Evolutionary conservation across 2,797 vertebrate genomes (phyloP), one percentile per base, ranked within the genome.

Genomic region (Allobates femoralis): DNA sequence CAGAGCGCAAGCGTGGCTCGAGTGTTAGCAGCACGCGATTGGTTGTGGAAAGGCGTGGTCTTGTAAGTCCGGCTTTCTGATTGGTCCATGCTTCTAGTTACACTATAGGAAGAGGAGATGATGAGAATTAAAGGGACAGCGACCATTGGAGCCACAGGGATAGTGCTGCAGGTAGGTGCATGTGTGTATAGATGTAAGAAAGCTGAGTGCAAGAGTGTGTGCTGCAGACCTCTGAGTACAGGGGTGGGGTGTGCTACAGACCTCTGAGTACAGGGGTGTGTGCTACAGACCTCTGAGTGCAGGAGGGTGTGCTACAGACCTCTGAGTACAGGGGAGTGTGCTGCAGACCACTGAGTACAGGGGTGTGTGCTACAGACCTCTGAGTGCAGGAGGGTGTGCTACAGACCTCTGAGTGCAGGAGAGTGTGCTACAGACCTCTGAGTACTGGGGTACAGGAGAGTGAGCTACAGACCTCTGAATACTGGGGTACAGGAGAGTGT

Each of bases 31-130:
- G 30, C 56, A n/a, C 10, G 3, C 15, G 30, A 88, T 84, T 84
- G 76, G 86, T 14, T 66, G 28, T 2, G 7, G 15, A 34, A 7
- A 34, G 15, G 67, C 26, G 46, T 18, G 6, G 30, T 21, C 18
- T 26, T 23, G 15, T 11, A 34, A 15, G 60, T 3, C 26, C 34
- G 23, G 11, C 41, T 10, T 46, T 19, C 56, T 19, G 37, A 87
- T 87, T 84, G 86, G 86, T n/a, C 66, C 0, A 3, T 55, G 23
- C 1, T 2, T 0, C 5, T 80, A 41, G 66, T 84, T 41, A 84
- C 86, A 67, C 60, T 84, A 60, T 87, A 84, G 86, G 86, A 87
- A 84, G 86, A 88, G 82, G 7, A 7, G 82, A 76, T 46, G 46
- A 53, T 50, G 56, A 14, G 34, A 73, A 62, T 84, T 87, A 87